Evolutionary conservation across 2,113 vertebrate species (phyloP).

Genomic region (Cichladusa arquata): DNA sequence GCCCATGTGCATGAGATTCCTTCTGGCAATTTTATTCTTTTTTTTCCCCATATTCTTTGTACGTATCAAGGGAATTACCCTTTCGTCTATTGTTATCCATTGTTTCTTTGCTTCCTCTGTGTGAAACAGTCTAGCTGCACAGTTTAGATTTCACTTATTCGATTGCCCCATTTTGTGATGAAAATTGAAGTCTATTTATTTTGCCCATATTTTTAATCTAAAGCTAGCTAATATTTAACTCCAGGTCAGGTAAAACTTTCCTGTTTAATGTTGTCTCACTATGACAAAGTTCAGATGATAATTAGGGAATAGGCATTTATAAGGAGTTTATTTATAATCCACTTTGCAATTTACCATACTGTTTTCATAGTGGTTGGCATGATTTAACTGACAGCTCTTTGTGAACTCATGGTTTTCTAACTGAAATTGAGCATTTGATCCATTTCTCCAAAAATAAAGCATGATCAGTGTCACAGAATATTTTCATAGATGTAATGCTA

Average conservation of each 20-base stretch:
- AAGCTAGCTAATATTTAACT: background rate
- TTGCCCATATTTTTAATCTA: background rate
- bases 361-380: background rate
- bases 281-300: background rate
- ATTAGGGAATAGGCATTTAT: background rate
- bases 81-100: background rate
- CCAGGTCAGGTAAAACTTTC: background rate
- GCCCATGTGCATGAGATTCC: background rate
- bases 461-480: background rate
- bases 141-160: background rate
- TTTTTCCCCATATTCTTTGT: background rate
- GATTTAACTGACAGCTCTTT: background rate
- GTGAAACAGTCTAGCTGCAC: background rate
- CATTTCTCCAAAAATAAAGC: background rate
- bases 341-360: background rate
- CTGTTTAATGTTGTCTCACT: background rate
- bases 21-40: background rate
- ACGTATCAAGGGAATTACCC: background rate
- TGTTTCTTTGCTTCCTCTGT: background rate
- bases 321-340: background rate
- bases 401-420: background rate
- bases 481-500: background rate
- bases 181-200: background rate
- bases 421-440: background rate
- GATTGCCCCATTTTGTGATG: background rate